Evolutionary conservation across 2,797 vertebrate species (phyloP).

Genomic region (Cottoperca gobio): DNA sequence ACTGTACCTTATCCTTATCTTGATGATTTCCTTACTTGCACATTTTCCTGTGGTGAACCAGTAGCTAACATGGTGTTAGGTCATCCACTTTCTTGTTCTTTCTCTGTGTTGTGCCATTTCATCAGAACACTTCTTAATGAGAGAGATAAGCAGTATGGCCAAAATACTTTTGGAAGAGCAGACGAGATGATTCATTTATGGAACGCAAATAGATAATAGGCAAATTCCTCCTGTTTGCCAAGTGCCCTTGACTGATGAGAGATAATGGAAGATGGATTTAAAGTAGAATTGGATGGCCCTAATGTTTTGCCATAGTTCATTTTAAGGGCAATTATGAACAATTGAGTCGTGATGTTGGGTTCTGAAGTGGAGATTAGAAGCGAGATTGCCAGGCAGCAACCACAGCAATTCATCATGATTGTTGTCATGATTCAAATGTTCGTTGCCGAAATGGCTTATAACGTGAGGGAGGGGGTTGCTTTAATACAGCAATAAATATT

Average conservation of each 20-base stretch:
- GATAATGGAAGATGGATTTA: constrained; percentile 71
- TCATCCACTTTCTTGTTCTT: background rate
- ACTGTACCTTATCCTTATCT: background rate
- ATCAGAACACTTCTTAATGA: constrained; percentile 40
- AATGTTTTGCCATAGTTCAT: constrained; percentile 77
- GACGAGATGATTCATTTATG: constrained; percentile 63
- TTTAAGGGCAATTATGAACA: constrained; percentile 79
- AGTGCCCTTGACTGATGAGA: constrained; percentile 71
- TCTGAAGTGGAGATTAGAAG: constrained; percentile 79
- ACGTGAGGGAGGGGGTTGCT: constrained; percentile 26
- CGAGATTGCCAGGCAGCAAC: constrained; percentile 69
- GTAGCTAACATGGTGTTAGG: background rate
- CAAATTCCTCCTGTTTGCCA: constrained; percentile 58
- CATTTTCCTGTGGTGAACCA: constrained; percentile 14
- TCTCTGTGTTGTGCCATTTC: constrained; percentile 4
- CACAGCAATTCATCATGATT: constrained; percentile 74
- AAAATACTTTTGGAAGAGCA: constrained; percentile 49
- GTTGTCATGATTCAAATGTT: constrained; percentile 76
- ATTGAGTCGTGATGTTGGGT: constrained; percentile 71
- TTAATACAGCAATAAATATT: constrained; percentile 81
- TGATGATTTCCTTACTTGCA: background rate
- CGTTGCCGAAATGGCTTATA: constrained; percentile 58
- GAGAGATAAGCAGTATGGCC: constrained; percentile 40
- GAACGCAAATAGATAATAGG: constrained; percentile 69
- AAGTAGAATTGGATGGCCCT: constrained; percentile 63